Evolutionary conservation across 2,888 invertebrate species (phyloP).

Genomic region (Leptopilina syphax): DNA sequence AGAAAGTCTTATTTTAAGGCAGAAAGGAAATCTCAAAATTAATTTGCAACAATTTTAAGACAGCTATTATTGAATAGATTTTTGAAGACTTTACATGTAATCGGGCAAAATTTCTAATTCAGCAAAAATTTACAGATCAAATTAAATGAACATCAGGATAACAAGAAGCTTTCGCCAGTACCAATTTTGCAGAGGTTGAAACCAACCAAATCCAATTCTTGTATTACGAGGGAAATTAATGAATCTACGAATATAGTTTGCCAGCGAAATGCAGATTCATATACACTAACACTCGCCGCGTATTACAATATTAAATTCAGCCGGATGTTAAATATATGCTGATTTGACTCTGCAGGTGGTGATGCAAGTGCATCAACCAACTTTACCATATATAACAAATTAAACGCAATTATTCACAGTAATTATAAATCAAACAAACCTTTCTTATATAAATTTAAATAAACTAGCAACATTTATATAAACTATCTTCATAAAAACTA

Average conservation of each 20-base stretch:
- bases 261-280: neutral
- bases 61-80: too few species aligned
- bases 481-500: too few species aligned
- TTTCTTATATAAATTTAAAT: neutral
- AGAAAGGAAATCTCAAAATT: too few species aligned
- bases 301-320: constrained; percentile 60
- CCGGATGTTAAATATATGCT: constrained; percentile 66
- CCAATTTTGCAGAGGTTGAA: constrained; percentile 35
- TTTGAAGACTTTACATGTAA: too few species aligned
- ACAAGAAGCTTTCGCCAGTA: neutral
- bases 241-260: constrained; percentile 52
- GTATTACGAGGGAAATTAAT: constrained; percentile 60
- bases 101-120: too few species aligned
- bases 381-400: constrained; percentile 19
- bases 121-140: too few species aligned
- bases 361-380: constrained; percentile 28
- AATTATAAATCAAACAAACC: neutral
- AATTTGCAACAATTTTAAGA: too few species aligned
- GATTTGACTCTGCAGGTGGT: constrained; percentile 69
- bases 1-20: too few species aligned
- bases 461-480: too few species aligned
- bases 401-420: neutral
- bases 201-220: constrained; percentile 40
- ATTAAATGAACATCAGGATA: too few species aligned
- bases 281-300: constrained; percentile 41